Percentiles rank a stretch among this genome's conserved stretches.
Conservation (phyloP, 2,113 vertebrate genomes). For the Mystacornis crossleyi region DNA sequence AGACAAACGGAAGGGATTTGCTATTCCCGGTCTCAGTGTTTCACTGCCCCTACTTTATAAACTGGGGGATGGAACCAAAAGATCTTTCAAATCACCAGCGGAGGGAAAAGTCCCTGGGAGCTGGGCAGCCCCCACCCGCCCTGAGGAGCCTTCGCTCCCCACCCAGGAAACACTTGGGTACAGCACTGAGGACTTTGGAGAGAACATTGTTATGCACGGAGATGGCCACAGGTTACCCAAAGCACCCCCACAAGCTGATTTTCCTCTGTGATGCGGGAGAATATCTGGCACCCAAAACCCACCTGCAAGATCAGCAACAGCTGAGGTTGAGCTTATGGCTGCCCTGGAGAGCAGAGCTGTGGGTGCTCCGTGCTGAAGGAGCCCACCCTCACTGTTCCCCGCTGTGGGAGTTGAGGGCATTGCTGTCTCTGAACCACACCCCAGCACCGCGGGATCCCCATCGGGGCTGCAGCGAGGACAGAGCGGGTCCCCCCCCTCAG, state of each 20-base stretch:
- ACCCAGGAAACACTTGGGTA: neutral
- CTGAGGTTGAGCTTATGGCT: fast-evolving
- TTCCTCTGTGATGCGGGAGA: neutral
- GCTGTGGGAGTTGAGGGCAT: neutral
- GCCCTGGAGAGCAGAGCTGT: neutral
- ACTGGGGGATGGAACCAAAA: conserved; percentile 42
- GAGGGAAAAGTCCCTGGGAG: neutral
- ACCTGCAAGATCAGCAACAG: neutral
- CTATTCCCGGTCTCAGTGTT: conserved; percentile 74
- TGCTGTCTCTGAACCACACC: fast-evolving
- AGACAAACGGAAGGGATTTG: conserved; percentile 84
- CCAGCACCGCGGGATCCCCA: neutral
- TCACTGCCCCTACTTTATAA: conserved; percentile 44
- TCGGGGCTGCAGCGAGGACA: neutral
- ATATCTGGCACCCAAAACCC: neutral
- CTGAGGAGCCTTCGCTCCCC: neutral
- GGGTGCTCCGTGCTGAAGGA: fast-evolving
- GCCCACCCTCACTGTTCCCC: fast-evolving
- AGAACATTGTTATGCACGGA: neutral
- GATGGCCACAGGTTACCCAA: fast-evolving
- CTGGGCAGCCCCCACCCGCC: neutral
- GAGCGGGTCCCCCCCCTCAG: neutral
- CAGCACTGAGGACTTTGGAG: neutral
- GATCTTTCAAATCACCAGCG: conserved; percentile 37
- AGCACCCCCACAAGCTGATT: neutral